Evolutionary conservation across 2,888 invertebrate genomes (phyloP), one percentile per base, ranked within the genome.

Genomic region (Oxycera nigricornis): DNA sequence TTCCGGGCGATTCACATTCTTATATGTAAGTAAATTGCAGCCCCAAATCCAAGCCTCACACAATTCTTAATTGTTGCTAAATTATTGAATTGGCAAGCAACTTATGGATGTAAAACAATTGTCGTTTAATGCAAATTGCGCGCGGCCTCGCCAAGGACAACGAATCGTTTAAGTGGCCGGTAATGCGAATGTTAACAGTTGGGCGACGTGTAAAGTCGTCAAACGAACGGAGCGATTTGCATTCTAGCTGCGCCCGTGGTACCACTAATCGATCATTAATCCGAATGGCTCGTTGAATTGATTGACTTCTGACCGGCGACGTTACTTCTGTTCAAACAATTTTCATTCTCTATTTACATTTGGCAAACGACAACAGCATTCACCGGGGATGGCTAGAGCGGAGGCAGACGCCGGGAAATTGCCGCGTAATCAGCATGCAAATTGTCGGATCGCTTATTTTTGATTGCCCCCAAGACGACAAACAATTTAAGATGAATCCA

Each of bases 91-190:
- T 61, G 61, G 31, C 61, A 61, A 61, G 30, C 61, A 61, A 61
- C 30, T 61, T 61, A 61, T 31, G 61, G 61, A 30, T 61, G 61
- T 26, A 17, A 61, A 61, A 61, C 61, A 61, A 61, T 61, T 61
- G 61, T 61, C 61, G 31, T 61, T 59, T 61, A 61, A 61, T 61
- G 24, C 30, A 61, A 61, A 61, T 61, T 30, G 20, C 30, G 31
- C 61, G 26, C 61, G 14, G 17, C 61, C n/a, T 61, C 28, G 61
- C 61, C 61, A 61, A 61, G 31, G 52, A 31, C 61, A 28, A 28
- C 17, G 22, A 55, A 55, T 55, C 9, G 24, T 55, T 20, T 24
- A 11, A 24, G 17, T 17, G 52, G 20, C 52, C 52, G 17, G 22
- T 55, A 22, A 24, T 22, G 24, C 7, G 52, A 24, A 55, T 55